Percentiles rank a stretch among this genome's conserved stretches.
These are phyloP conservation scores for Geotrypetes seraphini DNA, from an alignment of 2,797 vertebrate genomes.

Conservation along the genomic window DNA sequence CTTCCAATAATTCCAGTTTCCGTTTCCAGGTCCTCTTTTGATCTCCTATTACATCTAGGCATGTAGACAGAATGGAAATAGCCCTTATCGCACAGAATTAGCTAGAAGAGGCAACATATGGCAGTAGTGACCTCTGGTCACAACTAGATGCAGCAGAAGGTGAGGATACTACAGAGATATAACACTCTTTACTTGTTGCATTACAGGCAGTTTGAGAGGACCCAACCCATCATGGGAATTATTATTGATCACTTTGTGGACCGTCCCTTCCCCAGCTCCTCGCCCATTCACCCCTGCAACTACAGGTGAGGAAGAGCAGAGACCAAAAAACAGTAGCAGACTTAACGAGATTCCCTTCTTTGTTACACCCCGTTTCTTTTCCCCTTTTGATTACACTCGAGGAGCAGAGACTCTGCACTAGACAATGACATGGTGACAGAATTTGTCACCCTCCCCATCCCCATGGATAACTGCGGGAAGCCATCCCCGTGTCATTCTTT, in stretches of 20 bases:
- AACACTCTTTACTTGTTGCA: conserved; percentile 45
- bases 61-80: conserved; percentile 12
- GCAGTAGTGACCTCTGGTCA: conserved; percentile 16
- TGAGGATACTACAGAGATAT: conserved; percentile 24
- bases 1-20: background rate
- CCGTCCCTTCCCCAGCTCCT: conserved; percentile 73
- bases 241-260: conserved; percentile 98
- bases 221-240: conserved; percentile 95
- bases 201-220: conserved; percentile 90
- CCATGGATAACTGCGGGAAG: too few relatives aligned
- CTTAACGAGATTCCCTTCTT: background rate
- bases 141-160: conserved; percentile 7
- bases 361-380: background rate
- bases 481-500: too few relatives aligned
- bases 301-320: conserved; percentile 78
- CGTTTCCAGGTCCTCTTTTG: conserved; percentile 5
- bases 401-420: too few relatives aligned
- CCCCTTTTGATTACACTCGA: too few relatives aligned
- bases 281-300: conserved; percentile 79
- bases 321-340: background rate
- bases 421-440: too few relatives aligned
- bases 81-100: conserved; percentile 7
- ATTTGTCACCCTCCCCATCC: too few relatives aligned
- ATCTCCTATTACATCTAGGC: background rate
- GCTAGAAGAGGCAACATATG: conserved; percentile 9